A percentile compares a stretch with the other conserved stretches of the same genome.
Conservation (phyloP, 2,113 vertebrate genomes). For the Amblyornis subalaris region DNA sequence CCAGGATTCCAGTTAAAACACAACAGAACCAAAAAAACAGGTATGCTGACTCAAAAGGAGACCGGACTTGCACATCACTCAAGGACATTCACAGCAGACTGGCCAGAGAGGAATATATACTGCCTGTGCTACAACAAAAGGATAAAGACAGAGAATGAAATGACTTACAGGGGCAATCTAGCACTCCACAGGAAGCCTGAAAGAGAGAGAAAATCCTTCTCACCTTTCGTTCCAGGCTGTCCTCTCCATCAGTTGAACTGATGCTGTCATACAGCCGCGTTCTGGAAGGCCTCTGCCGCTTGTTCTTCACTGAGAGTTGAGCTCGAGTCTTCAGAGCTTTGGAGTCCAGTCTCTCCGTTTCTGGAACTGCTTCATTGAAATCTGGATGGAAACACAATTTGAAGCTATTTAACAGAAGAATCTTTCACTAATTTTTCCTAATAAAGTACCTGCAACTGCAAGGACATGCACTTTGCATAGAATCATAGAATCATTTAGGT, state of each 20-base stretch:
- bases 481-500: neutral
- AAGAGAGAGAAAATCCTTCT: conserved; percentile 16
- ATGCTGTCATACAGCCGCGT: conserved; percentile 75
- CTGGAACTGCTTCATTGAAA: conserved; percentile 76
- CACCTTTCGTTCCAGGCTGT: conserved; percentile 81
- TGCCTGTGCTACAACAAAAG: conserved; percentile 5
- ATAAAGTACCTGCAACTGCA: neutral
- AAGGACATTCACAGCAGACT: neutral
- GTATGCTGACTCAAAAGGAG: neutral
- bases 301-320: conserved; percentile 78
- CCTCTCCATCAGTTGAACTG: conserved; percentile 85
- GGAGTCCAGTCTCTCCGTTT: conserved; percentile 76
- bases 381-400: conserved; percentile 54
- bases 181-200: neutral
- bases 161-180: neutral
- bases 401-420: neutral
- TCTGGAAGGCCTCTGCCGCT: conserved; percentile 73
- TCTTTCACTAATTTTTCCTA: neutral
- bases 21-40: neutral
- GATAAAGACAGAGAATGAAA: neutral
- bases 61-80: neutral
- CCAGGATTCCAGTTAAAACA: neutral
- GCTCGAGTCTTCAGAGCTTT: conserved; percentile 77
- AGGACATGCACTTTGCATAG: neutral
- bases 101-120: neutral